A percentile compares a stretch with the other conserved stretches of the same genome.
Evolutionary conservation across 2,888 invertebrate species (phyloP).

Genomic region (Hypomecis punctinalis): DNA sequence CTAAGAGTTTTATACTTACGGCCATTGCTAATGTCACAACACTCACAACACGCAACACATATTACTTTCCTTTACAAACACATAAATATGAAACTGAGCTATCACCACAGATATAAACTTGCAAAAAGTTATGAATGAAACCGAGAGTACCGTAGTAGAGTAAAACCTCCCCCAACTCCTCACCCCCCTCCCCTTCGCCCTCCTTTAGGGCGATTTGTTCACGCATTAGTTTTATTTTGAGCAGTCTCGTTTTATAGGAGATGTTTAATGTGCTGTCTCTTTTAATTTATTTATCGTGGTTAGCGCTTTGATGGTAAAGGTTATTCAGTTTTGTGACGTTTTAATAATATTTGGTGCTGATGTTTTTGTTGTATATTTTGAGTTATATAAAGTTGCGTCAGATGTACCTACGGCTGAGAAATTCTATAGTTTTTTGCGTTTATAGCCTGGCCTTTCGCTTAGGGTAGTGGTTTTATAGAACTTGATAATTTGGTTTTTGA

Average conservation of each 20-base stretch:
- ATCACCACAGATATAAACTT: conserved; percentile 84
- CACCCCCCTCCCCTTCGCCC: conserved; percentile 50
- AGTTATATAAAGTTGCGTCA: too few species aligned
- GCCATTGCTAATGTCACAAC: too few species aligned
- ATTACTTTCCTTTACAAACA: conserved; percentile 71
- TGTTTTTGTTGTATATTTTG: conserved; percentile 6
- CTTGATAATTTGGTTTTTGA: too few species aligned
- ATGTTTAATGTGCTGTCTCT: conserved; percentile 42
- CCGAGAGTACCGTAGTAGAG: conserved; percentile 84
- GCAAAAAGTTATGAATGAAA: conserved; percentile 86
- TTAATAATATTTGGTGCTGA: conserved; percentile 13
- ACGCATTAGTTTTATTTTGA: conserved; percentile 82
- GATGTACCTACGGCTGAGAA: too few species aligned
- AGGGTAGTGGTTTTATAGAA: too few species aligned
- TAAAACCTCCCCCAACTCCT: conserved; percentile 60
- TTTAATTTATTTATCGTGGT: conserved; percentile 26
- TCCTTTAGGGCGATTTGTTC: conserved; percentile 69
- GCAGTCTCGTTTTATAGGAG: conserved; percentile 64
- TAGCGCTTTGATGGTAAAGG: conserved; percentile 11
- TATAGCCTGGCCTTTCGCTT: too few species aligned
- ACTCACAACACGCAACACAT: not conserved
- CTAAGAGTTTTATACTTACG: too few species aligned
- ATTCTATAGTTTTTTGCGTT: too few species aligned
- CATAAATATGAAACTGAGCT: conserved; percentile 84
- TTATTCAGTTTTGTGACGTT: conserved; percentile 36